Base-by-base conservation (phyloP, 2,113 vertebrate genomes). In the Naja naja region DNA sequence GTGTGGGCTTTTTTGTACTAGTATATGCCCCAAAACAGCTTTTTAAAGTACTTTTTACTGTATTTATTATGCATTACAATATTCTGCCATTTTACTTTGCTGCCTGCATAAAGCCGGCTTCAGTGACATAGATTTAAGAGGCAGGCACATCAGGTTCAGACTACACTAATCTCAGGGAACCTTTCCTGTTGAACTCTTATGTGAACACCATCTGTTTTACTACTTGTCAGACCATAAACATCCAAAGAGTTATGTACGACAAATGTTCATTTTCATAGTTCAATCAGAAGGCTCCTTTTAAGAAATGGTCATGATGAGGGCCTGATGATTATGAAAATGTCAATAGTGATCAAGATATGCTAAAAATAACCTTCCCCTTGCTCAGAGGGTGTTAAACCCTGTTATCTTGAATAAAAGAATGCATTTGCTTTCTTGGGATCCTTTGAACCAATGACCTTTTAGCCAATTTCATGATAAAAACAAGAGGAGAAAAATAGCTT, bases 71-170 rank as follows among this genome's bases (percentile, higher is more conserved):
- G 18, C 74, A 23, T 43, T 81, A 81, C 74, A 81, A 81, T 81
- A 81, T 43, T 81, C 55, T 45, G 39, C 23, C 16, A 58, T 30
- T 60, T 69, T 18, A 22, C 3, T 56, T 91, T 85, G 27, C 23
- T 56, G 39, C 53, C 34, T 91, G 39, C 12, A 85, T 43, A 45
- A 39, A 55, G 6, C 90, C 22, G 74, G n/a, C n/a, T 34, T 7
- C 1, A 94, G 90, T 92, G 89, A 95, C 91, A 20, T 2, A 85
- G 94, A 89, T 94, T 94, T 94, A 87, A 94, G 85, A 43, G 1
- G 0, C 87, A 91, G 91, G 47, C 47, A 69, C 86, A 88, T 87
- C 20, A 88, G 87, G 92, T 90, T 45, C 43, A 53, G 91, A 92
- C 5, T 12, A 30, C 92, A 43, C 49, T 30, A 18, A 0, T 39